Evolutionary conservation across 2,113 vertebrate genomes (phyloP), one percentile per base, ranked within the genome.

Genomic region (Micromys minutus): DNA sequence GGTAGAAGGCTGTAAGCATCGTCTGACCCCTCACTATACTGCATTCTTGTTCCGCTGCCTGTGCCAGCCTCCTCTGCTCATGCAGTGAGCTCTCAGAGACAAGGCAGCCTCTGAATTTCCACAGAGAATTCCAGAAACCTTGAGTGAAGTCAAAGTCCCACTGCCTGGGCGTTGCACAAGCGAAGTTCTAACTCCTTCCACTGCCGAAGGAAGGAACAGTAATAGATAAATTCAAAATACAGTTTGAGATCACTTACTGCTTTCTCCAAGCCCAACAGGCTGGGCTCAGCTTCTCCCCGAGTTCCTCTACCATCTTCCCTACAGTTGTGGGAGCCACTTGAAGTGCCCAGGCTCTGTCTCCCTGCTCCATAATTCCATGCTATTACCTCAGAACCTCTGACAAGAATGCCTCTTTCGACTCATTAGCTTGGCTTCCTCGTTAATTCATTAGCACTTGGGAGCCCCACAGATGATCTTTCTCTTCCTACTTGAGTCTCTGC

Each of bases 371-470:
- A 92, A 97, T 92, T 98, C 97, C 95, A 96, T 93, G 63, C 93
- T 81, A 94, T 96, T 87, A 75, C 97, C 93, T 96, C 19, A 75
- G 95, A 93, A 47, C 36, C 89, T 80, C 86, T 90, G 97, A 96
- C 96, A 97, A 94, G n/a, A 97, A 89, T 97, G 84, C 97, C 96
- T 79, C 87, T 92, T 97, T 12, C 59, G 90, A 92, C 67, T 98
- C 97, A 95, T 97, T 96, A 97, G 63, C 83, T 52, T 9, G 0
- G 22, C 72, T 83, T 93, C 74, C 95, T 76, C 3, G 61, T 97
- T 97, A 97, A 97, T 97, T 98, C 76, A 95, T 98, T 97, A 98
- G 83, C 80, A 95, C 96, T 74, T 90, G 0, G 89, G 97, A 97
- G 67, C 81, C 80, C 72, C 15, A 19, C 34, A 17, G 24, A 96